Conservation (phyloP, 2,888 invertebrate species). For the Ceramica pisi region DNA sequence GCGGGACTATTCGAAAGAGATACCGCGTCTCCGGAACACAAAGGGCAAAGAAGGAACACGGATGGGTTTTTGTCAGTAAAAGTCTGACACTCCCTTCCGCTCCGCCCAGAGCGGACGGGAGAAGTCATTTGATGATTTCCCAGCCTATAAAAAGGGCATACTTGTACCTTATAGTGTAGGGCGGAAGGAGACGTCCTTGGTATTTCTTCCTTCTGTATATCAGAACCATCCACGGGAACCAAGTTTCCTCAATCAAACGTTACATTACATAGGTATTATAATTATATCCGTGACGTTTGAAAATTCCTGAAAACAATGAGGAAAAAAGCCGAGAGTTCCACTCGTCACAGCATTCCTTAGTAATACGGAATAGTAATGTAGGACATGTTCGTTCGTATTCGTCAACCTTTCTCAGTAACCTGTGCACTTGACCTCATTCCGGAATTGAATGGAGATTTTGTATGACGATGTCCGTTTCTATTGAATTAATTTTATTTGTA, state of each 20-base stretch:
- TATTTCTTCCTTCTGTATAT: no score
- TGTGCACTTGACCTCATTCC: slow-evolving; percentile 52
- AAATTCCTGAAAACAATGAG: slow-evolving; percentile 42
- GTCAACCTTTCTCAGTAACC: slow-evolving; percentile 60
- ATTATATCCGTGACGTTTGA: slow-evolving; percentile 26
- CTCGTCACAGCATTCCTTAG: slow-evolving; percentile 12
- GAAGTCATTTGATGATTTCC: no score
- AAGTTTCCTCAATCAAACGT: background rate
- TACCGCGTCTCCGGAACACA: no score
- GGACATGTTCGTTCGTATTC: slow-evolving; percentile 28
- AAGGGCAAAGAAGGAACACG: no score
- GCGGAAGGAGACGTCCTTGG: no score
- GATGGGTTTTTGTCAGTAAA: no score
- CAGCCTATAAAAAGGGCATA: no score
- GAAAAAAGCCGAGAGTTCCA: slow-evolving; percentile 31
- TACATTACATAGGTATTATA: slow-evolving; percentile 9
- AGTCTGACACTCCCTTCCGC: no score
- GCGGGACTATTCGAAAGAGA: no score
- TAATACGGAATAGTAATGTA: slow-evolving; percentile 18
- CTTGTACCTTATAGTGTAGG: no score
- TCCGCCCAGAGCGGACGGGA: no score
- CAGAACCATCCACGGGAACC: background rate
- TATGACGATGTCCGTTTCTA: slow-evolving; percentile 27
- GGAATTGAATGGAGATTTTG: slow-evolving; percentile 33
- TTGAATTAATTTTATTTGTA: slow-evolving; percentile 22